Percentiles rank a stretch among this genome's conserved stretches.
Evolutionary conservation across 2,113 vertebrate species (phyloP).

Genomic region (Myotis brandtii): DNA sequence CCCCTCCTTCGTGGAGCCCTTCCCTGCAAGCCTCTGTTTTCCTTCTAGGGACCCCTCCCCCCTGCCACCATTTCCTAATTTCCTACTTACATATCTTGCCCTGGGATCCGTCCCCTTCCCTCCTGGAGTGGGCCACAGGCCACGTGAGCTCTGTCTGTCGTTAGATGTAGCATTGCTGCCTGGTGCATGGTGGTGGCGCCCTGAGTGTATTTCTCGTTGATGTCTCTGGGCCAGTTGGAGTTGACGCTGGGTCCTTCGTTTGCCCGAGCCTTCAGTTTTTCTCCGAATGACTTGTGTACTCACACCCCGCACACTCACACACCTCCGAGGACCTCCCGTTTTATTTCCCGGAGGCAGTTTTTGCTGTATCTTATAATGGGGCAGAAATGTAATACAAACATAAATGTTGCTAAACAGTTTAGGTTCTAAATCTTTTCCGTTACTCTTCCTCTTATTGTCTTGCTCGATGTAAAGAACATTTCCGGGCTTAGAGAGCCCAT

Average conservation of each 20-base stretch:
- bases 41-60: not conserved
- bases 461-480: not conserved
- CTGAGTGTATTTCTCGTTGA: not conserved
- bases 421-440: not conserved
- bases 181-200: not conserved
- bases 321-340: not conserved
- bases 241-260: not conserved
- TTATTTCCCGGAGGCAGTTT: not conserved
- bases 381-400: not conserved
- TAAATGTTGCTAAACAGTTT: not conserved
- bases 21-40: not conserved
- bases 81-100: not conserved
- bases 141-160: accelerated
- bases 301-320: not conserved
- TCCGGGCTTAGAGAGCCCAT: not conserved
- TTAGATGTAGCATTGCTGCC: not conserved
- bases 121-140: not conserved
- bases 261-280: not conserved
- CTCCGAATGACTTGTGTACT: not conserved
- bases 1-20: not conserved
- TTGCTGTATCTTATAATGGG: not conserved
- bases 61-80: not conserved
- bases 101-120: not conserved
- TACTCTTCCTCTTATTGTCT: not conserved
- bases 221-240: not conserved